Base-by-base conservation (phyloP, 2,113 vertebrate genomes). In the Notiomystis cincta region DNA sequence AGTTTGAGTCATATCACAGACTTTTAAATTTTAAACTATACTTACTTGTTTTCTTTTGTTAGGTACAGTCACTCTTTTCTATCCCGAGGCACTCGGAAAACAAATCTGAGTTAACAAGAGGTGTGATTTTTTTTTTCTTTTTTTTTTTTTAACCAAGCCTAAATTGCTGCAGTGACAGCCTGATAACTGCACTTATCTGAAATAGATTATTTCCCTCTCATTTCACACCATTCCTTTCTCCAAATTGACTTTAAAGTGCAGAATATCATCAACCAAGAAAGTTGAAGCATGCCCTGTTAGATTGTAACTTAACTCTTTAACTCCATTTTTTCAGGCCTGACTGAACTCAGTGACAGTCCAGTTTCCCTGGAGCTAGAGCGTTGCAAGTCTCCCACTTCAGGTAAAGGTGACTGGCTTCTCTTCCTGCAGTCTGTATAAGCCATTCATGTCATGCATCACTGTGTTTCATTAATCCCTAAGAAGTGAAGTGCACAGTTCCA, bases 311-410 rank as follows among this genome's bases (percentile, higher is more conserved):
- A 94, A 94, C 86, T 96, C 91, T 97, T 82, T 86, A 81, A 90
- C 70, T 95, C 90, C 69, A 9, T 96, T 88, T 95, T 97, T 97
- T 88, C 97, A 99, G 99, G 99, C 98, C 98, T 99, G 98, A 99
- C 98, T 81, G 99, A 99, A 97, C 98, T 99, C 96, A 99, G 98
- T 90, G 99, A 99, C 97, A 99, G 98, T 98, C 99, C 99, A 96
- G 98, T 98, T 94, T 98, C 99, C 89, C 95, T 98, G 93, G 99
- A 99, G 97, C 98, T 99, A 95, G 99, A 99, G 92, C 98, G 98
- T 93, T 99, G 99, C 99, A 99, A 99, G 97, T 99, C 99, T 50
- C 99, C 99, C 93, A 99, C 99, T 90, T 99, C 99, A 99, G 99
- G 99, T 99, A 99, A 98, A 96, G 89, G 89, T 91, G 67, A 95